Base-by-base conservation (phyloP, 2,888 invertebrate genomes). In the Drosophila monieri region DNA sequence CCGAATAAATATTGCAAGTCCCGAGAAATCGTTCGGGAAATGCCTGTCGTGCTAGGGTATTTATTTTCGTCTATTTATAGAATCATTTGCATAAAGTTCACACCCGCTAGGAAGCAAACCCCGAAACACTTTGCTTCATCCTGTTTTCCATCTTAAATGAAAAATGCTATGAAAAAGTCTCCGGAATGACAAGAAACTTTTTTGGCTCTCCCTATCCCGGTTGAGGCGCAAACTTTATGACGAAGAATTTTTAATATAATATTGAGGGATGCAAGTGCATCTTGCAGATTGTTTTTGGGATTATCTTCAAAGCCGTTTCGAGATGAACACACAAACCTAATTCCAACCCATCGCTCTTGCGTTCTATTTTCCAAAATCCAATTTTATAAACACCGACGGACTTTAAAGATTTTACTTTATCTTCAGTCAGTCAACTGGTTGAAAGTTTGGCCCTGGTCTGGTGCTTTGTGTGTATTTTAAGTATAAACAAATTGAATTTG, bases 401-500 rank as follows among this genome's bases (percentile, higher is more conserved):
- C 14, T 18, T 18, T n/a, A 25, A 58, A 14, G n/a, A n/a, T 51
- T 59, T 43, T 35, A 35, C 32, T 18, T 9, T 35, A 21, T 18
- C 35, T 41, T 25, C 37, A 53, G 41, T 47, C 37, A 18, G 37
- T 62, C 21, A 62, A 68, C 78, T 56, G 62, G 67, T 64, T 48
- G 6, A 48, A 62, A 77, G 57, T 72, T 72, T 47, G 30, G 12
- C 44, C 25, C 47, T 14, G 15, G 67, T 56, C 27, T 15, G 15
- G 69, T 56, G 32, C 46, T 57, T 61, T 54, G 44, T 58, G 51
- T 61, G 53, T 43, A 46, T 51, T 51, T 57, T 52, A 32, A 66
- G 30, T 66, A 66, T 68, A 85, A 76, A 73, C 72, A 85, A 85
- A 80, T 76, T 79, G 41, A 85, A 79, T 85, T 85, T 83, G 72